Evolutionary conservation across 2,888 invertebrate species (phyloP), one percentile per base, ranked within the genome.

Genomic region (Pelosia muscerda): DNA sequence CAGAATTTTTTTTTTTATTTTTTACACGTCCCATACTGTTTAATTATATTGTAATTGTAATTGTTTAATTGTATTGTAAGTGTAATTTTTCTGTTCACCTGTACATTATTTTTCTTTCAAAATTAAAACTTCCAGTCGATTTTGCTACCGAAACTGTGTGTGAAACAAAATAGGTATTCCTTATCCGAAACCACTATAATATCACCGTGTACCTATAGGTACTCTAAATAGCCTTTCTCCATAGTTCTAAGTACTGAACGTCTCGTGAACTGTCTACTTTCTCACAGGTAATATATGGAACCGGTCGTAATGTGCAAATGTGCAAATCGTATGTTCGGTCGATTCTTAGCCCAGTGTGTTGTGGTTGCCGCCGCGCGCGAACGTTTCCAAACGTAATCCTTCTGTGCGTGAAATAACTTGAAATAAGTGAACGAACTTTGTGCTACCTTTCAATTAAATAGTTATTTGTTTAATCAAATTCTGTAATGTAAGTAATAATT

Each of bases 391-490:
- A 61, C 49, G 54, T 28, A 9, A 28, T 28, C 9, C 19, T n/a
- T 2, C 15, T 11, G 34, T 22, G 31, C 55, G 49, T 60, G 55
- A 25, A 31, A 34, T 58, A 38, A 61, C 55, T 31, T 60, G 55
- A 25, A 31, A 34, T 58, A 38, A 61, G 66, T 66, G 66, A 56
- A 42, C 55, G 56, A 66, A 66, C 28, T 56, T 26, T 55, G 61
- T 60, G 25, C 6, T 8, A 22, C 15, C 55, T 56, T 56, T 66
- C 19, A 42, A 31, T 66, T n/a, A 61, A 56, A 61, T 38, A 13
- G 19, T 38, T 57, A 22, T n/a, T 61, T 34, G 15, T 28, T 59
- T 61, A 56, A 62, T 49, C 5, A 23, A 60, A 25, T 25, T 49
- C 28, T 25, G 11, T 53, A 49, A 53, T 54, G 65, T 65, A 49